Percentiles rank a stretch among this genome's conserved stretches.
These are phyloP conservation scores for Amorpha juglandis DNA, from an alignment of 2,888 invertebrate species.

Conservation along the genomic window DNA sequence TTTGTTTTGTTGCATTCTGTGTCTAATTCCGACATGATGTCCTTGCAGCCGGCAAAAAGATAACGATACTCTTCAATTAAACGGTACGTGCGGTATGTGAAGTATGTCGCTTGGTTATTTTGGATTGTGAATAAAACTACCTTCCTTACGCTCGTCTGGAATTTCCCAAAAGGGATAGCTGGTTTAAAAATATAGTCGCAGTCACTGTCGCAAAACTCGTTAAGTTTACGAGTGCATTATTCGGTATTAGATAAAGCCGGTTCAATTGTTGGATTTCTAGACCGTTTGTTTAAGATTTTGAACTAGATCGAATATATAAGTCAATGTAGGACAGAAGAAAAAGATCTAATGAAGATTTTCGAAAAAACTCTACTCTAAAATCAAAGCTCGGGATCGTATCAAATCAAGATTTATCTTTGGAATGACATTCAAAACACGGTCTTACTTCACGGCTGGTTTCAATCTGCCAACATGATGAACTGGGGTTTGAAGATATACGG, in stretches of 20 bases:
- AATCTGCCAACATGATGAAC: constrained; percentile 9
- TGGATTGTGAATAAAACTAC: not conserved
- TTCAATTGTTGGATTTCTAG: too few relatives aligned
- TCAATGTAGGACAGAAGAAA: too few relatives aligned
- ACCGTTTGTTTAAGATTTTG: too few relatives aligned
- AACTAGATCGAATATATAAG: too few relatives aligned
- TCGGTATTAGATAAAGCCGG: too few relatives aligned
- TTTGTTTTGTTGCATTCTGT: constrained; percentile 9
- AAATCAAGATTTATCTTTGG: not conserved
- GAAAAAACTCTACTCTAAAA: too few relatives aligned
- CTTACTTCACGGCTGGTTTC: not conserved
- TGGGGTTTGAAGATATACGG: constrained; percentile 22
- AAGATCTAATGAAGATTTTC: too few relatives aligned
- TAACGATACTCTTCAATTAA: not conserved
- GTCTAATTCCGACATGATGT: constrained; percentile 11
- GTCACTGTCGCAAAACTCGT: too few relatives aligned
- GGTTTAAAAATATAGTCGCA: too few relatives aligned
- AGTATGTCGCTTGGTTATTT: constrained; percentile 7
- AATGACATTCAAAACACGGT: not conserved
- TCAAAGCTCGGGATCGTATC: too few relatives aligned
- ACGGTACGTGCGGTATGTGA: constrained; percentile 1
- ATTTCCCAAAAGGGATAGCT: too few relatives aligned
- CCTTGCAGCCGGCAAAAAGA: constrained; percentile 19
- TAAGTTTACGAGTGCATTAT: too few relatives aligned
- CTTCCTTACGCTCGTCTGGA: not conserved